phyloP scores from a whole-genome alignment of 1,140 invertebrate species.

The Eupeodes corollae region DNA sequence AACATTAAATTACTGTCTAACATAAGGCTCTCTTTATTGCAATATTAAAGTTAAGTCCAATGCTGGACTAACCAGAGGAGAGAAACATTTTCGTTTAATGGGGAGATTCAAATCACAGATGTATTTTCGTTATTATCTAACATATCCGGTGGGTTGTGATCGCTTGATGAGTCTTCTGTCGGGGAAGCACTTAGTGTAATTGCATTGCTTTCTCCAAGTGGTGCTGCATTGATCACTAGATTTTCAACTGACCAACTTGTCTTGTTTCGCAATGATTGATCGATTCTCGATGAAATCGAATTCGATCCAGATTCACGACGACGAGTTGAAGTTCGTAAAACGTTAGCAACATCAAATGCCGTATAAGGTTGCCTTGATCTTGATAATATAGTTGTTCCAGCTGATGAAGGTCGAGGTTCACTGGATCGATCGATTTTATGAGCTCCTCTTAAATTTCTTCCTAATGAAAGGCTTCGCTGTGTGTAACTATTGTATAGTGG shows the following conservation, averaged over 20 bases:
- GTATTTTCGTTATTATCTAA: too few relatives aligned
- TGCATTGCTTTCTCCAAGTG: conserved; percentile 36
- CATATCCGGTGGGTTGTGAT: too few relatives aligned
- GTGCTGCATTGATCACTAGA: conserved; percentile 45
- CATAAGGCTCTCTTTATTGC: too few relatives aligned
- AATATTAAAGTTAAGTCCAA: too few relatives aligned
- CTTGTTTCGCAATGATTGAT: conserved; percentile 23
- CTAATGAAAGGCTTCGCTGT: conserved; percentile 23
- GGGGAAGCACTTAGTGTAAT: not conserved
- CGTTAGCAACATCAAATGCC: conserved; percentile 46
- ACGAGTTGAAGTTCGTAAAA: conserved; percentile 38
- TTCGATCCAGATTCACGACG: not conserved
- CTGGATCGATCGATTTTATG: conserved; percentile 4
- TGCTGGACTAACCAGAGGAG: too few relatives aligned
- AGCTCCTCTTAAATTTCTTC: conserved; percentile 10
- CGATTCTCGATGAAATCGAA: conserved; percentile 8
- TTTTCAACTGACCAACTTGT: conserved; percentile 42
- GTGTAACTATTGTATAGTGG: conserved; percentile 8
- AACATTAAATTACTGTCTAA: too few relatives aligned
- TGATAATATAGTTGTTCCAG: not conserved
- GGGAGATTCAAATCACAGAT: too few relatives aligned
- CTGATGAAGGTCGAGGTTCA: conserved; percentile 1
- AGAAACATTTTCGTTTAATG: too few relatives aligned
- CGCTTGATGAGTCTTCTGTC: too few relatives aligned
- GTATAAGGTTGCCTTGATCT: conserved; percentile 30